Conservation (phyloP, 2,888 invertebrate genomes). For the Noctua fimbriata region DNA sequence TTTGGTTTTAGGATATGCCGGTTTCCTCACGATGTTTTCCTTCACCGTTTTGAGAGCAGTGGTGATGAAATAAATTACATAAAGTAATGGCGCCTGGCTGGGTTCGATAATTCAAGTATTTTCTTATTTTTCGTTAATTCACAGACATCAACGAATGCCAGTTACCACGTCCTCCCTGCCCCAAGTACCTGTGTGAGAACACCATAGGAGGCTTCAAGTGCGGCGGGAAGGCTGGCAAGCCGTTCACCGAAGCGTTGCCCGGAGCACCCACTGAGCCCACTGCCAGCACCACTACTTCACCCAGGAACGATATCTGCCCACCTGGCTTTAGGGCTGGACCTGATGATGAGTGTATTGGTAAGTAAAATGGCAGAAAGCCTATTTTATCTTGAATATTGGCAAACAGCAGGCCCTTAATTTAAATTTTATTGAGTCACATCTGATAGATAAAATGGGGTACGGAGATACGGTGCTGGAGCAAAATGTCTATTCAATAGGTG, state of each 20-base stretch:
- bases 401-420: too few species aligned
- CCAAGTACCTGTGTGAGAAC: conserved; percentile 88
- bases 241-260: conserved; percentile 76
- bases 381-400: neutral
- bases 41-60: too few species aligned
- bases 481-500: too few species aligned
- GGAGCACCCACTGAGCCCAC: conserved; percentile 72
- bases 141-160: conserved; percentile 96
- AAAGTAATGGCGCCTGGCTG: too few species aligned
- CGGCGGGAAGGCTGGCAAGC: conserved; percentile 85
- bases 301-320: conserved; percentile 88
- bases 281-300: conserved; percentile 56
- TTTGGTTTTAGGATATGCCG: too few species aligned
- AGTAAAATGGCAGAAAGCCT: conserved; percentile 49
- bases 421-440: too few species aligned
- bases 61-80: too few species aligned
- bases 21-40: too few species aligned
- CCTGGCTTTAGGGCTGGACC: conserved; percentile 89
- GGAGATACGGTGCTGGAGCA: too few species aligned
- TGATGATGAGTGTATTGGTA: conserved; percentile 88
- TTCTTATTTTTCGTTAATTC: neutral
- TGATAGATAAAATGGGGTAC: too few species aligned
- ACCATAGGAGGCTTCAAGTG: conserved; percentile 89
- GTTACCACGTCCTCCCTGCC: conserved; percentile 85
- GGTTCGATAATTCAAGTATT: neutral